These are phyloP conservation scores for Mola mola DNA, from an alignment of 2,113 vertebrate species.

Conservation along the genomic window DNA sequence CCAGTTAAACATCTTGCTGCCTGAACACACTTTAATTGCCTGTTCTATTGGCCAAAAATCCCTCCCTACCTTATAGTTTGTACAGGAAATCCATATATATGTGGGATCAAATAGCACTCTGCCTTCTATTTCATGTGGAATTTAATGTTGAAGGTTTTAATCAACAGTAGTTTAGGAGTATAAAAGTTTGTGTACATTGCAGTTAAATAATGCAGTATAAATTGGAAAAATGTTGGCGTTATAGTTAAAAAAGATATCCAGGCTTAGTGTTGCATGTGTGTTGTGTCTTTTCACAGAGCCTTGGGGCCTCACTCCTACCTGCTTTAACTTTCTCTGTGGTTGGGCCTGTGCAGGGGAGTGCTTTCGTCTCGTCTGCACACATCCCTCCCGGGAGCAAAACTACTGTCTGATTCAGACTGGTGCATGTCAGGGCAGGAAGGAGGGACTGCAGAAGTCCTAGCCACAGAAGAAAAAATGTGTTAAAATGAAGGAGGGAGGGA, in stretches of 20 bases:
- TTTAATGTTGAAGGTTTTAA: neutral
- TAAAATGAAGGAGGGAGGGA: too few relatives aligned
- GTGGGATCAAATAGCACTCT: too few relatives aligned
- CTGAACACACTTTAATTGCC: too few relatives aligned
- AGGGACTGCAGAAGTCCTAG: slow-evolving; percentile 14
- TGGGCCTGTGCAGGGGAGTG: slow-evolving; percentile 32
- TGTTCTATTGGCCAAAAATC: too few relatives aligned
- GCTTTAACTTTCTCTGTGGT: slow-evolving; percentile 30
- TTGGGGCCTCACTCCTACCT: slow-evolving; percentile 38
- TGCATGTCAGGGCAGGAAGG: slow-evolving; percentile 57
- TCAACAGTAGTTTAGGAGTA: neutral
- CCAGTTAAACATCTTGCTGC: too few relatives aligned
- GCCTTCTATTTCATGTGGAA: neutral
- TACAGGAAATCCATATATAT: too few relatives aligned
- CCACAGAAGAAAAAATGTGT: slow-evolving; percentile 18
- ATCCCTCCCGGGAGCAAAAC: slow-evolving; percentile 52
- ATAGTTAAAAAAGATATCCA: too few relatives aligned
- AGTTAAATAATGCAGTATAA: too few relatives aligned
- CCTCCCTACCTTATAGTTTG: too few relatives aligned
- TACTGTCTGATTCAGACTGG: slow-evolving; percentile 59
- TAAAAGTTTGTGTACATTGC: neutral
- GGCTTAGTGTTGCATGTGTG: slow-evolving; percentile 7
- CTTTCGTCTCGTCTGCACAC: slow-evolving; percentile 63
- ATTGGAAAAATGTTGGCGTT: neutral
- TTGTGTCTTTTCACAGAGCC: slow-evolving; percentile 42